Percentiles rank a stretch among this genome's conserved stretches.
These are phyloP conservation scores for Neoseiulus cucumeris DNA, from an alignment of 1,140 invertebrate species.

Conservation along the genomic window DNA sequence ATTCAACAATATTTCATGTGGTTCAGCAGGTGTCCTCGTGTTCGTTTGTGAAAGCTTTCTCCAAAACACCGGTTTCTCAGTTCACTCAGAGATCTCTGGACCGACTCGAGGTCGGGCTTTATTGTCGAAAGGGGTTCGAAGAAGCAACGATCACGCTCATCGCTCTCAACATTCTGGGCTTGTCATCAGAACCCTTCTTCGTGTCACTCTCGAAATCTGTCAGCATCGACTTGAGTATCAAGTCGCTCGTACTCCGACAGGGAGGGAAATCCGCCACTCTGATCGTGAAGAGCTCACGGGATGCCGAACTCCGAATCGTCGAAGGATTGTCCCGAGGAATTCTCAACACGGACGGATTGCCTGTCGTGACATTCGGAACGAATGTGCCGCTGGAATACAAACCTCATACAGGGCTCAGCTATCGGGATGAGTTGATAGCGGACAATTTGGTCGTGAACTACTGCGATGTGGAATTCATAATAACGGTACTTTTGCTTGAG, in stretches of 20 bases:
- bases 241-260: background rate
- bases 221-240: background rate
- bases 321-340: background rate
- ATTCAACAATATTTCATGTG: background rate
- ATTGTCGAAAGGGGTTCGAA: background rate
- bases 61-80: background rate
- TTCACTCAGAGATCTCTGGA: constrained; percentile 2
- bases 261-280: background rate
- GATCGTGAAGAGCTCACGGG: background rate
- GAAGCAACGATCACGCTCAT: background rate
- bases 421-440: background rate
- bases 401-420: background rate
- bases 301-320: background rate
- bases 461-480: background rate
- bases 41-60: background rate
- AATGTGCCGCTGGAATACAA: background rate
- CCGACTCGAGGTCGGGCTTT: background rate
- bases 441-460: background rate
- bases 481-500: background rate
- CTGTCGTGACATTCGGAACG: background rate
- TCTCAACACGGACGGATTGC: background rate
- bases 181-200: background rate
- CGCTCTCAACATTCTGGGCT: background rate
- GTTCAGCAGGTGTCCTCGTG: background rate
- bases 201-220: background rate